Evolutionary conservation across 2,797 vertebrate genomes (phyloP), one percentile per base, ranked within the genome.

Genomic region (Characodon lateralis): DNA sequence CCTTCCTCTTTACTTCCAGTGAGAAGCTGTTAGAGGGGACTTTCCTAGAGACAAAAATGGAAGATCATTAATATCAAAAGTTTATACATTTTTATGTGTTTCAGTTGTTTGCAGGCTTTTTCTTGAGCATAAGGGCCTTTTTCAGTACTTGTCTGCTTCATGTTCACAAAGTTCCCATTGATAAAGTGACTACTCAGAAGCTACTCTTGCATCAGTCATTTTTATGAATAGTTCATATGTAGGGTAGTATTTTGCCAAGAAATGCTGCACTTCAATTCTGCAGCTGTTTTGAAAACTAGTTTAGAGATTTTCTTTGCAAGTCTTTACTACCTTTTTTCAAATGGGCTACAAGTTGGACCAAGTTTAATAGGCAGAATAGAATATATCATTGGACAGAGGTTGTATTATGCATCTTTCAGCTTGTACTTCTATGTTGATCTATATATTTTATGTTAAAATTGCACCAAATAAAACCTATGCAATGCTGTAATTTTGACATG

Each of bases 1-100:
- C 72, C 81, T 84, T 91, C 79, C 82, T 89, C 74, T 90, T 28
- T 88, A 78, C 79, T 81, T 83, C 73, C 78, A 43, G 26, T 48
- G 71, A 82, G 58, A 73, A 78, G 74, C 78, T 87, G 81, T 53
- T 35, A 53, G 63, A 24, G 12, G 51, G 53, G 78, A 80, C 77
- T 89, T 83, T 80, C 90, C 94, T 95, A 85, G 71, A 89, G 87
- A 87, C 51, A 73, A 80, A 86, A 84, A 70, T 74, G 77, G 71
- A 88, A 55, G 82, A 68, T 41, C 80, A 76, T 72, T 46, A 83
- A 41, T 46, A 43, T 69, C n/a, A 18, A 12, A 26, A 12, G 46
- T 82, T 79, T 39, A 80, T 22, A 73, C 22, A 22, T 69, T 51
- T 56, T 83, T 61, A 10, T 12, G 28, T 24, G 6, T 65, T 35